Conservation (phyloP, 2,113 vertebrate genomes). For the Catharus fuscescens region DNA sequence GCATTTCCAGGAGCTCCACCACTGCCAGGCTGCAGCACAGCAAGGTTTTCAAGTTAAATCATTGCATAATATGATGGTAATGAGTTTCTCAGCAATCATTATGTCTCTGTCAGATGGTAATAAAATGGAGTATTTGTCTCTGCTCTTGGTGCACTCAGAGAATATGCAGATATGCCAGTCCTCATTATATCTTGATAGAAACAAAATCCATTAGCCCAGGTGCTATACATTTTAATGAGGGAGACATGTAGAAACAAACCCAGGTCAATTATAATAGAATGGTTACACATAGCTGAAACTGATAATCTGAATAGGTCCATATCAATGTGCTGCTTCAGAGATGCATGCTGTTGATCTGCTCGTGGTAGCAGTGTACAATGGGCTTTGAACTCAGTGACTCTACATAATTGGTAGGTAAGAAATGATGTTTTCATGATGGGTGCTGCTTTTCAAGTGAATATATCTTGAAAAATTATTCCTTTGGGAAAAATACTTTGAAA, state of each 20-base stretch:
- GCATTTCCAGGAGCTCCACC: neutral
- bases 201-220: conserved; percentile 76
- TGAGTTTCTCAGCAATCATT: conserved; percentile 76
- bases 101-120: conserved; percentile 75
- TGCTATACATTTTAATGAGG: conserved; percentile 69
- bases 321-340: conserved; percentile 26
- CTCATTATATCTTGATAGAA: conserved; percentile 73
- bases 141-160: conserved; percentile 42
- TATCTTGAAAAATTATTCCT: neutral
- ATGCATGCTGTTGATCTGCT: neutral
- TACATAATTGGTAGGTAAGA: neutral
- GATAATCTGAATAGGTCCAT: conserved; percentile 64
- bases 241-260: conserved; percentile 71
- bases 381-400: neutral
- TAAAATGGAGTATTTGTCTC: conserved; percentile 72
- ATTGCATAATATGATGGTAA: conserved; percentile 74
- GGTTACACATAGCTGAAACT: conserved; percentile 57
- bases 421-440: neutral
- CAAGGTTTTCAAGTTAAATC: conserved; percentile 70
- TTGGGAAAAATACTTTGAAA: neutral
- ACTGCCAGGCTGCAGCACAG: conserved; percentile 25
- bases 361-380: neutral
- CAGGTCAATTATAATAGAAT: conserved; percentile 71
- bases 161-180: conserved; percentile 72
- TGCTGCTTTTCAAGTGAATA: neutral